These are phyloP conservation scores for Okapia johnstoni DNA, from an alignment of 2,113 vertebrate genomes.

Conservation along the genomic window DNA sequence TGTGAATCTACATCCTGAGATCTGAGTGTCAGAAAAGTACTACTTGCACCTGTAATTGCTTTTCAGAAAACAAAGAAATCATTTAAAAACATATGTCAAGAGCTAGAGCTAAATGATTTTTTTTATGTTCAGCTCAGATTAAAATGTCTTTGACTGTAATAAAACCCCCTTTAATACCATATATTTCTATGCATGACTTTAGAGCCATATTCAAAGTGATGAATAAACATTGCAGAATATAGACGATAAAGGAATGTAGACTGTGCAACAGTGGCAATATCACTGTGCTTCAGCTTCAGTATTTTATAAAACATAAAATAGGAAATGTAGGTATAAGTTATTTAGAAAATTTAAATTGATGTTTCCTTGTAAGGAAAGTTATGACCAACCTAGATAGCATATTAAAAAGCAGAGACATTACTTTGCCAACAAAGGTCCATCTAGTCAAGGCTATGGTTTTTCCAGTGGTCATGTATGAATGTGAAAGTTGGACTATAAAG, in stretches of 20 bases:
- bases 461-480: no score
- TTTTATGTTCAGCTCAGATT: slow-evolving; percentile 16
- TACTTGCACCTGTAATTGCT: background rate
- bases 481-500: no score
- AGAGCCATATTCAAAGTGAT: background rate
- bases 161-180: slow-evolving; percentile 12
- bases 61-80: slow-evolving; percentile 42
- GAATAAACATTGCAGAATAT: slow-evolving; percentile 26
- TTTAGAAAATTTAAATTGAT: background rate
- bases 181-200: slow-evolving; percentile 41
- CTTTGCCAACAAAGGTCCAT: no score
- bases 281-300: background rate
- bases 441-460: no score
- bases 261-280: background rate
- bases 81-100: slow-evolving; percentile 49
- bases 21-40: background rate
- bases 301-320: background rate
- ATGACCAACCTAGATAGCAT: no score
- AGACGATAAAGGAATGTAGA: slow-evolving; percentile 1
- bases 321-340: background rate
- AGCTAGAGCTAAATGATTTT: slow-evolving; percentile 17
- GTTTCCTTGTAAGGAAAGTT: background rate
- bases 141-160: slow-evolving; percentile 26
- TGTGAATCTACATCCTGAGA: background rate
- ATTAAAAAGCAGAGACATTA: no score